These are phyloP conservation scores for Aspidoscelis tigris DNA, from an alignment of 2,113 vertebrate species.

Conservation along the genomic window DNA sequence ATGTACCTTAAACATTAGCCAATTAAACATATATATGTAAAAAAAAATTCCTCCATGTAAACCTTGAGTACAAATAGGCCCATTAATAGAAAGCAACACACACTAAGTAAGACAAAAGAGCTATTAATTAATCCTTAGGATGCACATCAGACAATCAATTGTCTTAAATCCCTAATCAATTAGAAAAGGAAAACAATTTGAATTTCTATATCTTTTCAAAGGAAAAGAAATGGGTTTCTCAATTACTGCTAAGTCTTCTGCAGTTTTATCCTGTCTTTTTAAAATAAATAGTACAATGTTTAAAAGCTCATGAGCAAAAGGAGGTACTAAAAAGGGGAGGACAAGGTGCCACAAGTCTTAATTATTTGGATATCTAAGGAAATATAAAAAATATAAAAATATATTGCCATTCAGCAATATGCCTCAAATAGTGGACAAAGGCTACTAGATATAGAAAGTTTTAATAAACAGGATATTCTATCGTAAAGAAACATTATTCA, in stretches of 20 bases:
- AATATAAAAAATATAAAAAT: slow-evolving; percentile 10
- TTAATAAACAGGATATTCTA: not conserved
- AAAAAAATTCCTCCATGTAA: slow-evolving; percentile 10
- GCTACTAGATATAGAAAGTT: not conserved
- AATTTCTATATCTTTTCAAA: slow-evolving; percentile 55
- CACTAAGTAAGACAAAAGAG: slow-evolving; percentile 40
- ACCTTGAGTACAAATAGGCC: slow-evolving; percentile 49
- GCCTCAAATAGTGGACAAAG: not conserved
- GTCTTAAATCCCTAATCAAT: slow-evolving; percentile 66
- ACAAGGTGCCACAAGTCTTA: slow-evolving; percentile 5
- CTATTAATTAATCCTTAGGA: slow-evolving; percentile 62
- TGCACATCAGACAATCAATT: slow-evolving; percentile 60
- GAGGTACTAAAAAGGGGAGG: slow-evolving; percentile 12
- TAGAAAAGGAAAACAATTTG: slow-evolving; percentile 28
- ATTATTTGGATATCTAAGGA: slow-evolving; percentile 16
- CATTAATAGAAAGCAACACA: slow-evolving; percentile 58
- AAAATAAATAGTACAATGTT: not conserved
- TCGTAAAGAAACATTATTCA: not conserved
- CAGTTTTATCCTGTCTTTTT: slow-evolving; percentile 3
- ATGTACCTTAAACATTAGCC: no score
- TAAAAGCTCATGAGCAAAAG: slow-evolving; percentile 27
- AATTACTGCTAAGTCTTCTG: slow-evolving; percentile 23
- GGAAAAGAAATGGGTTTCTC: not conserved
- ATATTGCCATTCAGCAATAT: not conserved
- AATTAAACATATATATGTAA: not conserved